Base-by-base conservation (phyloP, 2,797 vertebrate genomes). In the Epinephelus malabaricus region DNA sequence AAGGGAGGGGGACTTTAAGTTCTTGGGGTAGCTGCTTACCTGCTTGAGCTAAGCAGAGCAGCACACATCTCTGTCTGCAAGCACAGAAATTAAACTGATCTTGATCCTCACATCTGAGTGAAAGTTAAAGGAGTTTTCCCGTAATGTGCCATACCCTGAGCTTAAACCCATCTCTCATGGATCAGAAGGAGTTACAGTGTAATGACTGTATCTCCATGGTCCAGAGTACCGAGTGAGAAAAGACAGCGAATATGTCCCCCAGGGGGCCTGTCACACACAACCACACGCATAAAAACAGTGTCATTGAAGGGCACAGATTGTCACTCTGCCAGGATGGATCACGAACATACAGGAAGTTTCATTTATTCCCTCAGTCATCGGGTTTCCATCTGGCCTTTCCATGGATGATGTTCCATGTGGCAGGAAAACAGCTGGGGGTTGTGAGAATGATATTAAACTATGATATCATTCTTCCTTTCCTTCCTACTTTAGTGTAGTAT, bases 381-480 rank as follows among this genome's bases (percentile, higher is more conserved):
- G 45, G 65, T 84, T 89, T 89, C 89, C 91, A 89, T 87, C 88
- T 92, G 91, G 60, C 76, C 69, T 89, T 76, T 68, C 72, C 69
- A 72, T 84, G 76, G 91, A 67, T 77, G 34, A 83, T 88, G 75
- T 81, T 83, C 64, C 78, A 71, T 86, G 66, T 38, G 60, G 73
- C 65, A 82, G 72, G 85, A 84, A 91, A 88, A 81, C 84, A 86
- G 87, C 82, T 89, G 81, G 79, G 45, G 73, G 51, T 40, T 68
- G 30, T 49, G 53, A 78, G 69, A 90, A 76, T 85, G 76, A 88
- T 83, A 71, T 84, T 65, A 60, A 77, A 85, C 54, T 34, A 61
- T 84, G 40, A 79, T 63, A 73, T 71, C 45, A 71, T 54, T 85
- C 63, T 60, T 61, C 66, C 47, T 69, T 77, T 81, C 67, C 70